These are phyloP conservation scores for Protomyctophum bolini DNA, from an alignment of 2,113 vertebrate species.

Conservation along the genomic window DNA sequence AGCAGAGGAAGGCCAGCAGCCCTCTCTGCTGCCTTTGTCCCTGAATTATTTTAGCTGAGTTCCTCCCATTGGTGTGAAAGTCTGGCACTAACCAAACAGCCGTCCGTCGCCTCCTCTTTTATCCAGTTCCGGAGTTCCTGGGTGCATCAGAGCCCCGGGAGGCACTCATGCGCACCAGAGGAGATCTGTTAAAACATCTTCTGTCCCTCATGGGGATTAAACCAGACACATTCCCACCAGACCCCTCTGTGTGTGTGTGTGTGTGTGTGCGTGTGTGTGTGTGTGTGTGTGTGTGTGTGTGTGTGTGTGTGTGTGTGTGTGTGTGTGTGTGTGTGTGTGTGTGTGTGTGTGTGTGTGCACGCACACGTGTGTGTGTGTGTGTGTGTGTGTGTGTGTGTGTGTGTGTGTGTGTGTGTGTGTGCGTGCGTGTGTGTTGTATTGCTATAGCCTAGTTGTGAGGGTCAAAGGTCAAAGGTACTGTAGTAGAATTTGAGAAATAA, in stretches of 20 bases:
- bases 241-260: conserved; percentile 23
- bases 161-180: conserved; percentile 69
- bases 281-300: too few species aligned
- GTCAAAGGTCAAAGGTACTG: too few species aligned
- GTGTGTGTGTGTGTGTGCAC: neutral
- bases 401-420: neutral
- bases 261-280: neutral
- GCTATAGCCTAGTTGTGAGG: too few species aligned
- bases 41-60: conserved; percentile 75
- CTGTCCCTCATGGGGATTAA: conserved; percentile 72
- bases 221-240: conserved; percentile 63
- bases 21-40: conserved; percentile 74
- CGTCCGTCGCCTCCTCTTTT: conserved; percentile 48
- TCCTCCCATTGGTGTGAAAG: conserved; percentile 76
- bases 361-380: neutral
- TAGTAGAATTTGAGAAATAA: too few species aligned
- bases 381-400: neutral
- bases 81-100: conserved; percentile 75
- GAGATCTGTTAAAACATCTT: conserved; percentile 80
- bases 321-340: neutral
- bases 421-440: neutral
- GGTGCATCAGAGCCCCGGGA: conserved; percentile 48
- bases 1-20: conserved; percentile 63
- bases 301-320: neutral
- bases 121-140: conserved; percentile 71